Percentiles rank a stretch among this genome's conserved stretches.
Conservation (phyloP, 2,113 vertebrate species). For the Indri indri region DNA sequence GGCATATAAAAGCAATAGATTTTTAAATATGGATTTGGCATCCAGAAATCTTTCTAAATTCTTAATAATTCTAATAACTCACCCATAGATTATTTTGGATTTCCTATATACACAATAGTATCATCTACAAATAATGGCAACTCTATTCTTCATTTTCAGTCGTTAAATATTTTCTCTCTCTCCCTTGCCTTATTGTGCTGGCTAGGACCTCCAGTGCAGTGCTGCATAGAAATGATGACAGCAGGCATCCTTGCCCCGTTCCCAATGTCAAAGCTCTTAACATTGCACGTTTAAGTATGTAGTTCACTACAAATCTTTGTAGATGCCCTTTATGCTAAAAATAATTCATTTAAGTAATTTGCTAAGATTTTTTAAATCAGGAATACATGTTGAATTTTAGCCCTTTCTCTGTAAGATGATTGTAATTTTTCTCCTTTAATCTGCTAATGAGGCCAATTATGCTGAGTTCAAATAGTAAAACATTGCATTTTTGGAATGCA, state of each 20-base stretch:
- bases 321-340: neutral
- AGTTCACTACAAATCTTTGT: neutral
- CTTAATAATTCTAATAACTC: conserved; percentile 39
- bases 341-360: conserved; percentile 27
- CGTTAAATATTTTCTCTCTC: conserved; percentile 26
- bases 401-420: neutral
- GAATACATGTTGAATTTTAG: conserved; percentile 13
- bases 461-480: conserved; percentile 44
- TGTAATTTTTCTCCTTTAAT: conserved; percentile 33
- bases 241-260: neutral
- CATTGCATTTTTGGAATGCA: neutral
- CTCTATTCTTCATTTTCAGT: conserved; percentile 30
- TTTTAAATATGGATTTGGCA: conserved; percentile 34
- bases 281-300: conserved; percentile 28
- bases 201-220: neutral
- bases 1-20: conserved; percentile 12
- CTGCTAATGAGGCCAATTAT: neutral
- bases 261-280: neutral
- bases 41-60: neutral
- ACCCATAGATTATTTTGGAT: neutral
- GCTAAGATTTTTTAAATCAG: conserved; percentile 25
- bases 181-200: neutral
- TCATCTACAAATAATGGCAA: conserved; percentile 36
- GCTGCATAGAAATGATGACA: neutral
- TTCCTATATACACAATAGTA: conserved; percentile 16